Evolutionary conservation across 2,888 invertebrate genomes (phyloP), one percentile per base, ranked within the genome.

Genomic region (Mallateleia sp.): DNA sequence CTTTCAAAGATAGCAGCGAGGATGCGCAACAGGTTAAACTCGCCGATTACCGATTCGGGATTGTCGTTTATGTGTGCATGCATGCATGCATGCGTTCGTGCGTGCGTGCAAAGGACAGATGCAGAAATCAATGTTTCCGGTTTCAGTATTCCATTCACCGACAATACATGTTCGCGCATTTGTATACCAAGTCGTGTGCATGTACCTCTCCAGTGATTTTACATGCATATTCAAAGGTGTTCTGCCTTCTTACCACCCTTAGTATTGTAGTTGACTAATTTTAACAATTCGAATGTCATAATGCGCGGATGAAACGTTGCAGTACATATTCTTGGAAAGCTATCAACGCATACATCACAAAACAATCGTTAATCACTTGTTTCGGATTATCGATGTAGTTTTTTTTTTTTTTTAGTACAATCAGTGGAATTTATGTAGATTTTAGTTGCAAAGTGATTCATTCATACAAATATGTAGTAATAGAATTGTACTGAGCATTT

Each of bases 1-100:
- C 82, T 60, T 78, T 62, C 62, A 67, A 88, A 88, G 82, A 75
- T 78, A 85, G 77, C 81, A 83, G 38, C 79, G 85, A 72, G 79
- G 78, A 74, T 75, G 77, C 85, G 88, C 89, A 89, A 89, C 89
- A 88, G 87, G 89, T 89, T 89, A 82, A 88, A 71, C 77, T 58
- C 75, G 62, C 78, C 86, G 88, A 91, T 91, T 91, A 91, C 91
- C 90, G 89, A 89, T 89, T 87, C 85, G 79, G 87, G 79, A 83
- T 90, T 87, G 84, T 87, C 87, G 89, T 89, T 83, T 72, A 77
- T 50, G 79, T 67, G 50, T 67, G 52, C 34, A 52, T 42, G 67
- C 79, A 60, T 64, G 79, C 82, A 83, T 85, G 71, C 42, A 64
- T 52, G 72, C 22, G 11, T 50, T 6, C 25, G 25, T 54, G 62